phyloP scores from a whole-genome alignment of 2,797 vertebrate genomes.

The Pantherophis alleghaniensis region DNA sequence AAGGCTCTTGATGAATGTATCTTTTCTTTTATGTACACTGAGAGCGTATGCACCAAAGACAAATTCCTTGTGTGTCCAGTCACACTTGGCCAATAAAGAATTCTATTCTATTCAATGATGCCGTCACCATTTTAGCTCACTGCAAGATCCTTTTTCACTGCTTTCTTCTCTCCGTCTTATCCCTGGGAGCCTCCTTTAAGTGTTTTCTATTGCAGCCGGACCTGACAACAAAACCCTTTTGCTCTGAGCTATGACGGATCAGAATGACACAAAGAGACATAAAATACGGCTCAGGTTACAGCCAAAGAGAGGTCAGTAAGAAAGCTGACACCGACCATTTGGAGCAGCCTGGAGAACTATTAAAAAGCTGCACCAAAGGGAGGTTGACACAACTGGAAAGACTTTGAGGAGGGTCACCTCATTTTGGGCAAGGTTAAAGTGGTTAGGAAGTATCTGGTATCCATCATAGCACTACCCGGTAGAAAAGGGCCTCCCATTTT shows the following conservation, averaged over 20 bases:
- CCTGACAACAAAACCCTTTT: not conserved
- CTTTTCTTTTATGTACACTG: too few species aligned
- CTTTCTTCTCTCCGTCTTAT: too few species aligned
- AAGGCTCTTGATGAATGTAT: too few species aligned
- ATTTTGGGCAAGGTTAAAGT: not conserved
- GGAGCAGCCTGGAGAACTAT: not conserved
- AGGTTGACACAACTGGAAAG: not conserved
- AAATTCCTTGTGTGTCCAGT: too few species aligned
- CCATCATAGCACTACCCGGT: not conserved
- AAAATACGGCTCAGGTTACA: not conserved
- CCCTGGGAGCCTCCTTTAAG: not conserved
- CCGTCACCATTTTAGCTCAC: not conserved
- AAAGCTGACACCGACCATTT: not conserved
- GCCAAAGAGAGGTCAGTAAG: not conserved
- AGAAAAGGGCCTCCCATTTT: not conserved
- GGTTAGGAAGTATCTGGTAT: not conserved
- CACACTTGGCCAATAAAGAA: too few species aligned
- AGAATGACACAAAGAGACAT: not conserved
- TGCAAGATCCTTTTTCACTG: too few species aligned
- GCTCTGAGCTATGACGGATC: not conserved
- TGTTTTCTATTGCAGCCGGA: not conserved
- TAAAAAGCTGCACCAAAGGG: accelerated
- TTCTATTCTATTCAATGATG: not conserved
- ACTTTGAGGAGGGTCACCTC: not conserved
- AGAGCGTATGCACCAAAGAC: too few species aligned